Evolutionary conservation across 2,113 vertebrate species (phyloP), one percentile per base, ranked within the genome.

Genomic region (Stegastes partitus): DNA sequence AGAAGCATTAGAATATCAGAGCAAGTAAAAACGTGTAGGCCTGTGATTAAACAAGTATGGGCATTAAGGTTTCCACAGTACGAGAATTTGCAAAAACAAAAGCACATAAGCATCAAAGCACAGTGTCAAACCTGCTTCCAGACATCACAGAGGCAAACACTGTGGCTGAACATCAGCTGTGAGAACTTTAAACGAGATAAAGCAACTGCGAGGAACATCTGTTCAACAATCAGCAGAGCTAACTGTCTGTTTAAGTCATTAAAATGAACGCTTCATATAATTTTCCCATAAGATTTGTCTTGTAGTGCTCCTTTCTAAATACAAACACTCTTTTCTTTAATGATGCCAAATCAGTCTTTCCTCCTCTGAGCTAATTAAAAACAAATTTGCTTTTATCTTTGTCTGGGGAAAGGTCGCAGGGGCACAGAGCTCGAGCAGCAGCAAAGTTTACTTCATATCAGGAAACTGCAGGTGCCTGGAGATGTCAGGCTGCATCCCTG

Each of bases 381-480:
- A n/a, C 16, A 22, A 23, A 2, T 53, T 63, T 68, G 79, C 21
- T 65, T 58, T 57, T 10, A 68, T 71, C 18, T 63, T 21, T 49
- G 21, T 58, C 55, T 45, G 44, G 59, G 58, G 61, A 76, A 65
- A 57, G 39, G 16, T 34, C 11, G 2, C 55, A 49, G 56, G 53
- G 15, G 18, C 34, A 19, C 19, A 49, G 26, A 61, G 67, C 28
- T 34, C 8, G 11, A 62, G 54, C 61, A 82, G 54, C 74, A 82
- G 71, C 58, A 84, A 63, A 31, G 55, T 82, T 67, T 25, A 31
- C 22, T 61, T 73, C 45, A 51, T 47, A 54, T 62, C 66, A 58
- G 21, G 39, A 77, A 73, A 67, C 31, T 68, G 70, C 74, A 87
- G 57, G 25, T 51, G 45, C 26, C 31, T 9, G 50, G 55, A 59